phyloP scores from a whole-genome alignment of 2,888 invertebrate genomes.

The Drosophila mimica region DNA sequence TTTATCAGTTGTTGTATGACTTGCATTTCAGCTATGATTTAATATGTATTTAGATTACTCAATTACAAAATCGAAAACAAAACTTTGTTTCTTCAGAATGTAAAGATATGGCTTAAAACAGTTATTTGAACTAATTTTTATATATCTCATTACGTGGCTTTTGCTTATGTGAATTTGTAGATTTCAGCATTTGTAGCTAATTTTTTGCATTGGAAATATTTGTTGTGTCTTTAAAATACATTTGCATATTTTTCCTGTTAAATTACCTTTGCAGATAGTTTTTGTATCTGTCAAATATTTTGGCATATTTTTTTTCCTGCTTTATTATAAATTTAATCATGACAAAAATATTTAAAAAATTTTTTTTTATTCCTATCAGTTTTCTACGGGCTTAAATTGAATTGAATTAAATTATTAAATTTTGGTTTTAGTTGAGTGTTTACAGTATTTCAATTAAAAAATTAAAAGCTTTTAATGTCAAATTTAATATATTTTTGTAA shows the following conservation, averaged over 20 bases:
- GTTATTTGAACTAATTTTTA: neutral
- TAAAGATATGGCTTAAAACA: neutral
- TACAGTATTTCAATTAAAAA: no score
- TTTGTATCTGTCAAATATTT: neutral
- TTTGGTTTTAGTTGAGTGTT: neutral
- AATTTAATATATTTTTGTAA: neutral
- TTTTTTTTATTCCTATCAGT: neutral
- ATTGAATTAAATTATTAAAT: neutral
- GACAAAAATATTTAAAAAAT: neutral
- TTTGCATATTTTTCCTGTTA: no score
- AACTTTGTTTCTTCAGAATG: neutral
- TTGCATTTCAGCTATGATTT: constrained; percentile 10
- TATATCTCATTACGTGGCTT: neutral
- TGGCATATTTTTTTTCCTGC: neutral
- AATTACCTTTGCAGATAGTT: no score
- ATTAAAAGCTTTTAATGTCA: no score
- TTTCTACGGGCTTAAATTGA: neutral
- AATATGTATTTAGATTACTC: constrained; percentile 1
- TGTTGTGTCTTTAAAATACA: neutral
- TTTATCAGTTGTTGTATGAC: constrained; percentile 15
- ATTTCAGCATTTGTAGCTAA: neutral
- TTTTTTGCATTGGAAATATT: neutral
- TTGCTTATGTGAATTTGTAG: neutral
- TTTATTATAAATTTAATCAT: neutral
- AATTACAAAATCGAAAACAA: neutral